These are phyloP conservation scores for Alentia gelatinosa DNA, from an alignment of 2,888 invertebrate species.

Conservation along the genomic window DNA sequence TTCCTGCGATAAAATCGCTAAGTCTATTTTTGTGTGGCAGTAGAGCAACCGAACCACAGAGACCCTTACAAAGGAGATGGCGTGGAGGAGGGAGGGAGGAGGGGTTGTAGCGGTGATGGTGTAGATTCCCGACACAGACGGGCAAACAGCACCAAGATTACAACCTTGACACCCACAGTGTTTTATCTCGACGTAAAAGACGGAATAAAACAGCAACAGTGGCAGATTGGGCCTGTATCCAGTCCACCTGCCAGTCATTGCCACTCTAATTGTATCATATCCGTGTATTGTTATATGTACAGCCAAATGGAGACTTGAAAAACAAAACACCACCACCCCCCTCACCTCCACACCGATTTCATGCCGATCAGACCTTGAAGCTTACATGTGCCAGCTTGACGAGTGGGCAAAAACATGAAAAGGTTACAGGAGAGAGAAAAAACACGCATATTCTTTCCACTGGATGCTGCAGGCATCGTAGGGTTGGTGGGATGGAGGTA, in stretches of 20 bases:
- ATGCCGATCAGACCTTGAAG: constrained; percentile 12
- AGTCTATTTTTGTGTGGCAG: background rate
- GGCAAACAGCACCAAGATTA: too few species aligned
- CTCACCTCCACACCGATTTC: background rate
- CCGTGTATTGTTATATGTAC: background rate
- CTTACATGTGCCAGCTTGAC: background rate
- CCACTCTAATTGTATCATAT: background rate
- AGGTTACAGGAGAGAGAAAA: background rate
- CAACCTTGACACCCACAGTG: background rate
- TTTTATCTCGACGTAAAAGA: background rate
- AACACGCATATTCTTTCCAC: too few species aligned
- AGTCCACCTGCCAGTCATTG: background rate
- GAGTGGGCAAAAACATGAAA: background rate
- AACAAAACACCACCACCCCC: background rate
- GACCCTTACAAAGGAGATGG: too few species aligned
- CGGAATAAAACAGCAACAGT: background rate
- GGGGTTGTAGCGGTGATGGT: background rate
- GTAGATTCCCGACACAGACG: background rate
- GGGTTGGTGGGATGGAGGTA: background rate
- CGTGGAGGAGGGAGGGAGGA: background rate
- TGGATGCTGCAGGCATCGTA: too few species aligned
- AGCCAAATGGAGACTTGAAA: background rate
- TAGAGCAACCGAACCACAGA: background rate
- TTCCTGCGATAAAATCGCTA: background rate
- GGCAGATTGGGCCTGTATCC: background rate